Evolutionary conservation across 2,797 vertebrate species (phyloP), one percentile per base, ranked within the genome.

Genomic region (Bovichtus variegatus): DNA sequence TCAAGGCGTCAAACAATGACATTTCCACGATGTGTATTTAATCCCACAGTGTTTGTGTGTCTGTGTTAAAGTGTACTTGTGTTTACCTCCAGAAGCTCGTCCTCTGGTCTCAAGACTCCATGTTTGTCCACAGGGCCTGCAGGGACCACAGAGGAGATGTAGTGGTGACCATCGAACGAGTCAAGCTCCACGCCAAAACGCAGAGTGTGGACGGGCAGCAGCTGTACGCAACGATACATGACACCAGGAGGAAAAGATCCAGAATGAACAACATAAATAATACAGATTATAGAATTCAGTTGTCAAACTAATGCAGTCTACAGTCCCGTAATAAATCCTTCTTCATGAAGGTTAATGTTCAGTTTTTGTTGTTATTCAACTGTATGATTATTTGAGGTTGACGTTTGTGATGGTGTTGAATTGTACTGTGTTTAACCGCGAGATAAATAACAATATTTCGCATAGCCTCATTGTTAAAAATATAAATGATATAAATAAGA

Each of bases 151-250:
- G 97, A 98, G 46, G 97, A 99, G 83, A 99, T 96, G 78, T 98
- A 98, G 90, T 99, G 98, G 76, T 98, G 98, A 1, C 98, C 98
- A 55, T 99, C 96, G 62, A 97, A 99, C 0, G 98, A 97, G 92
- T 99, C 98, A 71, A 99, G 86, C 89, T 99, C 98, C 34, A 99
- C 94, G 0, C 98, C 98, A 11, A 99, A 93, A 74, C 98, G 97
- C 91, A 98, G 92, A 0, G 96, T 97, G 88, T 99, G 98, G 79
- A 98, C 94, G 5, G 98, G 98, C 47, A 98, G 92, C 50, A 99
- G 93, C 98, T 99, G 61, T 0, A 23, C 3, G 0, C 10, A 36
- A 6, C 2, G 2, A 54, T 0, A 41, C 34, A 47, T 55, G n/a
- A 62, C 8, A 43, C 9, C 2, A 55, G 21, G 38, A 31, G 18